These are phyloP conservation scores for Geodia barretti DNA, from an alignment of 37 sponge, comb jelly and placozoan genomes.

Conservation along the genomic window DNA sequence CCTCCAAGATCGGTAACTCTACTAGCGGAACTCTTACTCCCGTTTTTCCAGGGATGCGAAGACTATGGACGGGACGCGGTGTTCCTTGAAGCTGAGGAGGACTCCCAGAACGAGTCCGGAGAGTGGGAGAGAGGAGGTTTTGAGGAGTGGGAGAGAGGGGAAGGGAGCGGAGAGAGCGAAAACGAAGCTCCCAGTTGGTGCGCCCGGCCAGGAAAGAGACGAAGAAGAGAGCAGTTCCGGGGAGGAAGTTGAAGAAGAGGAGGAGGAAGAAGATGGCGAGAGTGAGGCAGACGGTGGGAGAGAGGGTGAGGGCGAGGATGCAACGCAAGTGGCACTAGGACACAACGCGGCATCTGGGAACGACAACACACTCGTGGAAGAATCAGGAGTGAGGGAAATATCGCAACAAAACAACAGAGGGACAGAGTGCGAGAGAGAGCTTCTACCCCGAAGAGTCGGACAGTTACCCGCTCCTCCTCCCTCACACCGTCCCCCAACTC, in stretches of 20 bases:
- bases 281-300: neutral
- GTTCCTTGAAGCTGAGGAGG: neutral
- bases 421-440: neutral
- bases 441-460: too few relatives aligned
- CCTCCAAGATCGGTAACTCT: too few relatives aligned
- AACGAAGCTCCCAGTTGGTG: neutral
- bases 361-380: neutral
- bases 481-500: too few relatives aligned
- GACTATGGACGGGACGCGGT: neutral
- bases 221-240: neutral
- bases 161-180: neutral
- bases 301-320: neutral
- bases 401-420: neutral
- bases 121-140: neutral
- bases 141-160: neutral
- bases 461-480: too few relatives aligned
- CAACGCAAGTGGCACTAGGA: neutral
- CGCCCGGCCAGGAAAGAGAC: neutral
- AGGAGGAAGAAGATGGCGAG: conserved; percentile 2
- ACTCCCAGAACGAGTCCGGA: neutral
- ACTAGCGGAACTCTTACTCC: too few relatives aligned
- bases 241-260: neutral
- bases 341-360: neutral
- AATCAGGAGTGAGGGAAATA: neutral
- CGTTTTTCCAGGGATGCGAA: neutral